These are phyloP conservation scores for Phyto melanocephala DNA, from an alignment of 2,888 invertebrate genomes.

Conservation along the genomic window DNA sequence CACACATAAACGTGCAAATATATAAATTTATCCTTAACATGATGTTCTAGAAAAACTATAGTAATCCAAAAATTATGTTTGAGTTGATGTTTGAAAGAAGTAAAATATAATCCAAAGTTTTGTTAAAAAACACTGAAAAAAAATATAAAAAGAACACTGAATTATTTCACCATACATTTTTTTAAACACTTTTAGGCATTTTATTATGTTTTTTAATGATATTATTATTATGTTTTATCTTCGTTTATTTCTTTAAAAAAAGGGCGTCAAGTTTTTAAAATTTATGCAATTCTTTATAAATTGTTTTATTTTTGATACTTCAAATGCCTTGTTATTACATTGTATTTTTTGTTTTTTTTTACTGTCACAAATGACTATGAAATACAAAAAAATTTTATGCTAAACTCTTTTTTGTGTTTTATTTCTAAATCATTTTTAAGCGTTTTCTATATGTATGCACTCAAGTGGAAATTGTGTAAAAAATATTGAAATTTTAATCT, in stretches of 20 bases:
- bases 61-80: constrained; percentile 66
- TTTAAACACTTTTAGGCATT: not conserved
- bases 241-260: not conserved
- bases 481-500: constrained; percentile 21
- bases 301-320: not conserved
- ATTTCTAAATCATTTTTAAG: constrained; percentile 33
- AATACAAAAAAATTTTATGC: constrained; percentile 32
- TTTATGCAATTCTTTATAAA: constrained; percentile 28
- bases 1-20: constrained; percentile 70
- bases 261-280: constrained; percentile 29
- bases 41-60: constrained; percentile 51
- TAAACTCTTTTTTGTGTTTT: constrained; percentile 5
- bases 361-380: constrained; percentile 52
- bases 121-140: constrained; percentile 41
- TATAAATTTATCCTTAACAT: constrained; percentile 69
- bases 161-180: not conserved
- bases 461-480: constrained; percentile 63
- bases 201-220: not conserved
- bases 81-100: constrained; percentile 22
- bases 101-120: constrained; percentile 67
- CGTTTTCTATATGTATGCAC: constrained; percentile 61
- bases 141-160: constrained; percentile 25
- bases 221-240: not conserved
- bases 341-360: not conserved
- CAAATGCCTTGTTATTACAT: constrained; percentile 21